Conservation (phyloP, 2,888 invertebrate genomes). For the Ophioninae sp. region DNA sequence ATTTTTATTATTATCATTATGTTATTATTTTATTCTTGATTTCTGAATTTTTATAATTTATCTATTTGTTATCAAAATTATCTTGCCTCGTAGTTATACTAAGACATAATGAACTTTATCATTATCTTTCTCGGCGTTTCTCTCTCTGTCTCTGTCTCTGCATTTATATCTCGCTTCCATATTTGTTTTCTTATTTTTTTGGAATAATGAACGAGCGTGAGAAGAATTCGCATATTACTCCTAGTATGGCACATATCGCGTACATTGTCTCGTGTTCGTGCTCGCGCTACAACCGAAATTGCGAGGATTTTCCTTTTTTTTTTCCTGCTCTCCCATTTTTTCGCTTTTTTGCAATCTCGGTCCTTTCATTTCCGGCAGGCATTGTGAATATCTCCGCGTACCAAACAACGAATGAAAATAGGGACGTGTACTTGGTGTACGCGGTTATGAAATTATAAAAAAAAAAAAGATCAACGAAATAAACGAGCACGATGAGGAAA, state of each 20-base stretch:
- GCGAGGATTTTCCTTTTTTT: constrained; percentile 23
- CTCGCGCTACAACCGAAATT: constrained; percentile 6
- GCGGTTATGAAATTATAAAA: constrained; percentile 9
- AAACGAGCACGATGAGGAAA: no score
- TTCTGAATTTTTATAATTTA: no score
- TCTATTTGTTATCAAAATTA: no score
- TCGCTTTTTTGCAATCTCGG: neutral
- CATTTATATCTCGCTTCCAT: constrained; percentile 45
- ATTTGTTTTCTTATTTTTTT: constrained; percentile 8
- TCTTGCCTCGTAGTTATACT: no score
- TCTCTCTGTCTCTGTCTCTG: constrained; percentile 46
- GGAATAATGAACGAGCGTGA: constrained; percentile 68
- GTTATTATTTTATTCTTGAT: no score
- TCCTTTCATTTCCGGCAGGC: no score
- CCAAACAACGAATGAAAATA: neutral
- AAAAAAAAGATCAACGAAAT: no score
- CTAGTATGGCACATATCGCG: constrained; percentile 43
- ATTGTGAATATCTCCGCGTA: no score
- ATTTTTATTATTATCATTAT: no score
- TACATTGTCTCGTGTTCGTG: constrained; percentile 8
- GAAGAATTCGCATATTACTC: constrained; percentile 72
- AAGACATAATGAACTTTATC: no score
- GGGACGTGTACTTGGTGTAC: no score
- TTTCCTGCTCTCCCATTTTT: neutral
- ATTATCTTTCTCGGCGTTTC: no score